Evolutionary conservation across 2,888 invertebrate genomes (phyloP).

Genomic region (Coenonympha glycerion): DNA sequence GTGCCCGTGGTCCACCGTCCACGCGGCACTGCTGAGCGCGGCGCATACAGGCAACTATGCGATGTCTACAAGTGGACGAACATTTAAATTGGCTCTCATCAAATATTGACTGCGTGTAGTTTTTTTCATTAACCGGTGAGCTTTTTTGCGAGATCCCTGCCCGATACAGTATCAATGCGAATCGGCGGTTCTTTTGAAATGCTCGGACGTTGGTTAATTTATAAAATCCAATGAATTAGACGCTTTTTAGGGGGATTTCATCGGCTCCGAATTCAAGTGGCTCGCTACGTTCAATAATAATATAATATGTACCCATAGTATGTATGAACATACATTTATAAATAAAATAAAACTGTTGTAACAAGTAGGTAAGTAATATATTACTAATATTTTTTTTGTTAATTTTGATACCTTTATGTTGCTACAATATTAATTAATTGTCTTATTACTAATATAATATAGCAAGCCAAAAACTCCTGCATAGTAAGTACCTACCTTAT

Average conservation of each 20-base stretch:
- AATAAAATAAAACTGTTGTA: too few species aligned
- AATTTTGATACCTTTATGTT: too few species aligned
- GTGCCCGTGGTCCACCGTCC: constrained; percentile 33
- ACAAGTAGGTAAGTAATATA: too few species aligned
- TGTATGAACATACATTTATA: neutral
- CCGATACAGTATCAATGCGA: constrained; percentile 54
- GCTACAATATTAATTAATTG: too few species aligned
- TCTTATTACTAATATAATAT: too few species aligned
- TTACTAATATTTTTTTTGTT: too few species aligned
- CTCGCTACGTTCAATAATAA: neutral
- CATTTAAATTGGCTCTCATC: constrained; percentile 76
- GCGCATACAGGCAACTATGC: too few species aligned
- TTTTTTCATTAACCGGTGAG: constrained; percentile 68
- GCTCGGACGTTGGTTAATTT: constrained; percentile 26
- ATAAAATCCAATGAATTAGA: constrained; percentile 25
- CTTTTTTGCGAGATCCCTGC: constrained; percentile 55
- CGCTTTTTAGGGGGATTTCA: constrained; percentile 18
- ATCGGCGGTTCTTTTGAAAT: constrained; percentile 51
- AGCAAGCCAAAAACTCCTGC: too few species aligned
- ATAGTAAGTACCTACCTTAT: too few species aligned
- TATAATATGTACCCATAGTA: neutral
- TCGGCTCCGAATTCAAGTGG: constrained; percentile 13
- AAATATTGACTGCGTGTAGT: constrained; percentile 75
- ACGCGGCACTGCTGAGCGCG: constrained; percentile 39
- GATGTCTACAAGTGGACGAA: constrained; percentile 75